Conservation (phyloP, 2,113 vertebrate species). For the Chunga burmeisteri region DNA sequence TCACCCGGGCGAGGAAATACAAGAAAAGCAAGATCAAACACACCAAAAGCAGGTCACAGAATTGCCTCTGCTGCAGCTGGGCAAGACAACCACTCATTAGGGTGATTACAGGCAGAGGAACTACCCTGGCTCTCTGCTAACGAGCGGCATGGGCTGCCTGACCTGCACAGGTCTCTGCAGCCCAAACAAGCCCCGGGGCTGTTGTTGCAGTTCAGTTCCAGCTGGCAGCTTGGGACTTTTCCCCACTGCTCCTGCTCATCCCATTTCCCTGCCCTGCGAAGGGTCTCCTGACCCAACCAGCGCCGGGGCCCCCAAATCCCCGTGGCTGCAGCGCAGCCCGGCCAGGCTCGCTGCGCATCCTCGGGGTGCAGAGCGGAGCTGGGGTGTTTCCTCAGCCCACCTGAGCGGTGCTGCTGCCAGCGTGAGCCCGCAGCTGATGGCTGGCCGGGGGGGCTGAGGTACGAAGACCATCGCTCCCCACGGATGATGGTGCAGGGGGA, state of each 20-base stretch:
- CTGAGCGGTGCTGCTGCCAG: neutral
- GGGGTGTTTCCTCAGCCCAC: neutral
- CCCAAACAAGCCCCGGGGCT: neutral
- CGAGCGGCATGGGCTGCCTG: neutral
- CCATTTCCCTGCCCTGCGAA: neutral
- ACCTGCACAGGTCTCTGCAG: neutral
- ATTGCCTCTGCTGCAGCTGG: neutral
- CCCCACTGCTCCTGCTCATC: fast-evolving
- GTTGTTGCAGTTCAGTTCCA: neutral
- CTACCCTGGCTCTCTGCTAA: neutral
- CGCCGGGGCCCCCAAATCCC: fast-evolving
- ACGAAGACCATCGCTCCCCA: neutral
- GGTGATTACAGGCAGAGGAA: neutral
- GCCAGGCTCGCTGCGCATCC: neutral
- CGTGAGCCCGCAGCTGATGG: fast-evolving
- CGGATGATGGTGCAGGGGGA: fast-evolving
- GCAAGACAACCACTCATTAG: neutral
- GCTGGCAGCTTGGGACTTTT: neutral
- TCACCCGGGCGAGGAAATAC: fast-evolving
- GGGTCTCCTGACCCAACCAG: neutral
- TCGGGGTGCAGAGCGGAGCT: fast-evolving
- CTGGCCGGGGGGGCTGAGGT: fast-evolving
- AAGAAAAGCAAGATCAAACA: neutral
- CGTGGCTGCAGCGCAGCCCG: fast-evolving
- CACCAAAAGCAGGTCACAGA: neutral